Base-by-base conservation (phyloP, 2,113 vertebrate genomes). In the Charadrius vociferus region DNA sequence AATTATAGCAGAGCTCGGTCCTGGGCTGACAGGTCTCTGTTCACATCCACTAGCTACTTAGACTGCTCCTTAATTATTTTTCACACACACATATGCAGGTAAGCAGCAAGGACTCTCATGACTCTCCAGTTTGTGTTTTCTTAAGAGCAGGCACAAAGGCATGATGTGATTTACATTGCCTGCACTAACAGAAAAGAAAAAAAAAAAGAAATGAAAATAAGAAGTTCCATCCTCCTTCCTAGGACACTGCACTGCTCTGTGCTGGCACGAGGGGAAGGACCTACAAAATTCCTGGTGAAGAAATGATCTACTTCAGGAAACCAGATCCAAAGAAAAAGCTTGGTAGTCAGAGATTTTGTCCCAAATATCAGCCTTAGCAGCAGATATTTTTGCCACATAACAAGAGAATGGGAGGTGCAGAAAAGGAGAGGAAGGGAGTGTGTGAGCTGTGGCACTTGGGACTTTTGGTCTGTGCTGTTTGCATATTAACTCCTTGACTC, bases 401-500 rank as follows among this genome's bases (percentile, higher is more conserved):
- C 20, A 72, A 47, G 50, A 53, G 63, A 74, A 81, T 9, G 26
- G 50, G 71, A 92, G n/a, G 85, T 50, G 50, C 39, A 85, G 56
- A 89, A 92, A 91, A 61, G 74, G 81, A 2, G 26, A 89, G 70
- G 94, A 96, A 89, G 52, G 34, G 45, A 88, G 18, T 16, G 43
- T 61, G 37, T 68, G 67, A 92, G 61, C 72, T 11, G 9, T 26
- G 45, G 39, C 65, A 65, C 61, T 47, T 34, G 39, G 58, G 73
- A 93, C 17, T 78, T 81, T 70, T 86, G 63, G 61, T 82, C 43
- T 63, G 9, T 39, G 65, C n/a, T 71, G 34, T 61, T 93, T 81
- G 86, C 91, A 16, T 87, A 52, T 71, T 63, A 93, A 58, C 45
- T 81, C 61, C 43, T 92, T 96, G 93, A 97, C 93, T 94, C 95